These are phyloP conservation scores for Rhagoletis zephyria DNA, from an alignment of 1,140 invertebrate species.

Conservation along the genomic window DNA sequence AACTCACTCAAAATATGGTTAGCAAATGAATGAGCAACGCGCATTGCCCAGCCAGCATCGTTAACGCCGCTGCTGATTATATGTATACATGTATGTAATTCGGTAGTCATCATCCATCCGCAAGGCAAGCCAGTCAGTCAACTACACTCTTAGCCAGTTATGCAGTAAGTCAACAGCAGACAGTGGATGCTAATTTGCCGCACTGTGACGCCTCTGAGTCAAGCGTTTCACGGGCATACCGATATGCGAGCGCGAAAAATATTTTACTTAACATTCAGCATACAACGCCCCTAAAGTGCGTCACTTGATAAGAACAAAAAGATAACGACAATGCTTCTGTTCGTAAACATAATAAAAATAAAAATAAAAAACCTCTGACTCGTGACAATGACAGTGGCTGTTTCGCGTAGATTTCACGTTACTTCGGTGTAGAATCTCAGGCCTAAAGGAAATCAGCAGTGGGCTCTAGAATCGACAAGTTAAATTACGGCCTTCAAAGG, in stretches of 20 bases:
- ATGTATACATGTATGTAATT: no score
- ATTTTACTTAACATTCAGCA: background rate
- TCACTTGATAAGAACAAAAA: constrained; percentile 40
- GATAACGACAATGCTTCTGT: background rate
- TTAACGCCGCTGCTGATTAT: background rate
- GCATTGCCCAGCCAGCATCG: background rate
- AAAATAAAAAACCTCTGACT: no score
- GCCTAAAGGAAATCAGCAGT: no score
- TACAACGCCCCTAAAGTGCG: constrained; percentile 18
- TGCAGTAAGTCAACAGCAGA: constrained; percentile 13
- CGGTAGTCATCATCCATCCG: background rate
- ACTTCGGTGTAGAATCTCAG: no score
- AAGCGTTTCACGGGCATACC: background rate
- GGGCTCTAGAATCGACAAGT: no score
- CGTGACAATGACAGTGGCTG: no score
- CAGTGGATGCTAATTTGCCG: background rate
- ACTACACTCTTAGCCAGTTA: background rate
- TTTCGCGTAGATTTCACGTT: no score
- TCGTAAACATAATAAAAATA: background rate
- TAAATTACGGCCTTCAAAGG: no score
- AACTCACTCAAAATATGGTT: constrained; percentile 34
- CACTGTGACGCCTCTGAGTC: constrained; percentile 41
- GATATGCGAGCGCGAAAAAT: background rate
- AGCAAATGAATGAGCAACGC: constrained; percentile 1
- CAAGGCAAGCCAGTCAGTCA: background rate